Evolutionary conservation across 2,888 invertebrate species (phyloP).

Genomic region (Yponomeuta evonymella): DNA sequence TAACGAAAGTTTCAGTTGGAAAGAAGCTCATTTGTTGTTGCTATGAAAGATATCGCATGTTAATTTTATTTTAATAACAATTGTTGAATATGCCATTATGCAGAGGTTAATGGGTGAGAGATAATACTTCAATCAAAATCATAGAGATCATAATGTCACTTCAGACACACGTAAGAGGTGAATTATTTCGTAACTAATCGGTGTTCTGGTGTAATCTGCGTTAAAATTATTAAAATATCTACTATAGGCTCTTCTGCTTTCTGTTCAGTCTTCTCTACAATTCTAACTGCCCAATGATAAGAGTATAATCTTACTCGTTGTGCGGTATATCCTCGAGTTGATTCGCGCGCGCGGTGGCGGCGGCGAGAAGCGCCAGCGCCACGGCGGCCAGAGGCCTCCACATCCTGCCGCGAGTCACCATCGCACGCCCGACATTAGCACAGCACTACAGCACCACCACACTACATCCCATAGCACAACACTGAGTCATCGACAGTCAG

Average conservation of each 20-base stretch:
- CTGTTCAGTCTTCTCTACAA: no score
- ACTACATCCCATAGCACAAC: conserved; percentile 18
- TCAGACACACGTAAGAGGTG: no score
- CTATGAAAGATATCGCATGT: no score
- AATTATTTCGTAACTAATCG: not conserved
- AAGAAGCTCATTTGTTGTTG: no score
- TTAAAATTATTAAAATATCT: no score
- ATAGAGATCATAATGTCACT: no score
- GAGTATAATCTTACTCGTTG: conserved; percentile 83
- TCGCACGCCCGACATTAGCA: conserved; percentile 48
- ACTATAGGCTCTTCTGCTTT: no score
- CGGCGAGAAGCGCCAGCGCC: conserved; percentile 52
- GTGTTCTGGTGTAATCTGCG: not conserved
- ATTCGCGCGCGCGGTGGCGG: conserved; percentile 76
- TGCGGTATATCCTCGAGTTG: conserved; percentile 94
- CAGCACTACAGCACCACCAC: conserved; percentile 40
- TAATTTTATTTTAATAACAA: no score
- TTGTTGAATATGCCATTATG: no score
- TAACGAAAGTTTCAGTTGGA: not conserved
- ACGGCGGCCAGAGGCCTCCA: conserved; percentile 44
- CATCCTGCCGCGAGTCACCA: conserved; percentile 41
- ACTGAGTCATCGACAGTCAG: conserved; percentile 51
- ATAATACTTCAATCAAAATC: not conserved
- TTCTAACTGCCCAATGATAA: not conserved
- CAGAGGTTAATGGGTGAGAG: not conserved